phyloP scores from a whole-genome alignment of 2,888 invertebrate species.

The Zaprionus bogoriensis region DNA sequence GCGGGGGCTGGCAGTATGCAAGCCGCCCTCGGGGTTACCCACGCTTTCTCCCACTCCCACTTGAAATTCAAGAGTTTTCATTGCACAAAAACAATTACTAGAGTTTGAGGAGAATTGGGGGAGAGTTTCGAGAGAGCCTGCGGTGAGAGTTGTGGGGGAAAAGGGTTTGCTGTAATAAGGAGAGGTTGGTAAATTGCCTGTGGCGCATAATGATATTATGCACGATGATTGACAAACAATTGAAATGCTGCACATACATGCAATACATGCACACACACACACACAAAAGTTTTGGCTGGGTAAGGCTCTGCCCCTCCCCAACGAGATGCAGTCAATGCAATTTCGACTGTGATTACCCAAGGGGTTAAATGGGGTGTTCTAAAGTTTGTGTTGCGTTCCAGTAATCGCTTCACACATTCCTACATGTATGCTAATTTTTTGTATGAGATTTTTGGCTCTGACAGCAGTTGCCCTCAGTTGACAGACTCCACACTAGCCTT shows the following conservation, averaged over 20 bases:
- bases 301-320: not conserved
- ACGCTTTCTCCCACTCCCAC: too few species aligned
- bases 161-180: not conserved
- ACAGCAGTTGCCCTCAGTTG: conserved; percentile 25
- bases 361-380: conserved; percentile 8
- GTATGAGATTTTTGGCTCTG: conserved; percentile 53
- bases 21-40: not conserved
- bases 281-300: conserved; percentile 16
- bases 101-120: too few species aligned
- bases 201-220: conserved; percentile 24
- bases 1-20: conserved; percentile 22
- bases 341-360: conserved; percentile 28
- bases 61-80: too few species aligned
- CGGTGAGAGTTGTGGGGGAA: not conserved
- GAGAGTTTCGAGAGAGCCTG: not conserved
- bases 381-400: conserved; percentile 32
- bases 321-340: conserved; percentile 40
- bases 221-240: conserved; percentile 53
- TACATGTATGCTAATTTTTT: conserved; percentile 66
- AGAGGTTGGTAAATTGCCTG: conserved; percentile 4
- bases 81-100: too few species aligned
- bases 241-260: conserved; percentile 27
- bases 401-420: conserved; percentile 64
- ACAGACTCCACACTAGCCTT: not conserved
- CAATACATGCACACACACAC: conserved; percentile 9